Evolutionary conservation across 2,113 vertebrate genomes (phyloP).

Genomic region (Atherinomorus stipes): DNA sequence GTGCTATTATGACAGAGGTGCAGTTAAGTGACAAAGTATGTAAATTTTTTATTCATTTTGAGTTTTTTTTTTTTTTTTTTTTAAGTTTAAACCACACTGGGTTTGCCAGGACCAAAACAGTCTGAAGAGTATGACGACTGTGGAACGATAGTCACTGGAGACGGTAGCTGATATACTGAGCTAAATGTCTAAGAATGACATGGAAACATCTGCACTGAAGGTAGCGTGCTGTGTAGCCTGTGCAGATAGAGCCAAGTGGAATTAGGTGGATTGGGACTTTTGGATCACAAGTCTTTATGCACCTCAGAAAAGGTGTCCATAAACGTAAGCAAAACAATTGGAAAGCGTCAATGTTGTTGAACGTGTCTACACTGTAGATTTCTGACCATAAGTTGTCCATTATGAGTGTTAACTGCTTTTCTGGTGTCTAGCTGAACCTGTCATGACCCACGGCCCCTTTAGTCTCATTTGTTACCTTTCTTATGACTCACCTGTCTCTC

Average conservation of each 20-base stretch:
- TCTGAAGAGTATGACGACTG: conserved; percentile 39
- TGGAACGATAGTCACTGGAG: conserved; percentile 44
- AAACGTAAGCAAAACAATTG: background rate
- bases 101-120: conserved; percentile 18
- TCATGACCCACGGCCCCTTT: background rate
- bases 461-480: background rate
- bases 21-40: background rate
- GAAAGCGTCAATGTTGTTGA: background rate
- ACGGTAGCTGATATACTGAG: background rate
- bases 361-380: background rate
- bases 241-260: conserved; percentile 5
- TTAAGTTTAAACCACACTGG: conserved; percentile 1
- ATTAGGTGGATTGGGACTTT: background rate
- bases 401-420: background rate
- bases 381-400: background rate
- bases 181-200: conserved; percentile 47
- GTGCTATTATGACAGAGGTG: background rate
- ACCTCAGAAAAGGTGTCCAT: background rate
- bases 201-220: conserved; percentile 35
- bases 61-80: no score
- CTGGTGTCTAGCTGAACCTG: background rate
- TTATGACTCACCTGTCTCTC: conserved; percentile 3
- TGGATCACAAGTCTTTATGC: background rate
- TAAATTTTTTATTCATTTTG: conserved; percentile 1
- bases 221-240: conserved; percentile 9